Evolutionary conservation across 2,888 invertebrate genomes (phyloP).

Genomic region (Lasioglossum malachurum): DNA sequence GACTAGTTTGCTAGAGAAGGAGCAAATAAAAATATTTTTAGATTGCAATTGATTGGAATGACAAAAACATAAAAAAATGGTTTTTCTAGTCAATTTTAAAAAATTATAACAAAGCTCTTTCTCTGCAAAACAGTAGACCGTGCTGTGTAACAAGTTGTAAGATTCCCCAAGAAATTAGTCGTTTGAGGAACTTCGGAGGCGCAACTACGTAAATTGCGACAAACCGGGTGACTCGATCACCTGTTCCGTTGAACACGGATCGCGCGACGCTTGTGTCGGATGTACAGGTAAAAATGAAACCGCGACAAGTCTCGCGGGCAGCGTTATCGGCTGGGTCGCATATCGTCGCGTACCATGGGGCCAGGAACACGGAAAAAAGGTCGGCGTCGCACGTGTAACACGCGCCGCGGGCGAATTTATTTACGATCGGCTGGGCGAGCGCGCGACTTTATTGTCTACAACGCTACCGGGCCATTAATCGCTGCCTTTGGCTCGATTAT

Average conservation of each 20-base stretch:
- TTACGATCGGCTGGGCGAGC: slow-evolving; percentile 35
- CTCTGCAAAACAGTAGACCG: no score
- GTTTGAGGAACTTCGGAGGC: no score
- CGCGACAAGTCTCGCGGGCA: slow-evolving; percentile 24
- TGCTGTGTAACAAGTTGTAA: neutral
- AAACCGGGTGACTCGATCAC: neutral
- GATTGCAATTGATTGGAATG: no score
- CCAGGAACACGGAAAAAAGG: slow-evolving; percentile 20
- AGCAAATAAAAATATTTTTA: no score
- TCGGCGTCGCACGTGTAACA: neutral
- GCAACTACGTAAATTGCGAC: neutral
- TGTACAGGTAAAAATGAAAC: slow-evolving; percentile 17
- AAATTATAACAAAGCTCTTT: no score
- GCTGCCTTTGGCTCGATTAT: slow-evolving; percentile 39
- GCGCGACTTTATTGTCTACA: slow-evolving; percentile 53
- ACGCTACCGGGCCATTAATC: slow-evolving; percentile 49
- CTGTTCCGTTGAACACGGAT: neutral
- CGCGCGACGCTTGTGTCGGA: neutral
- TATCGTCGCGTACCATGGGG: neutral
- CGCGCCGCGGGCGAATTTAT: slow-evolving; percentile 31
- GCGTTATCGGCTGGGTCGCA: slow-evolving; percentile 20
- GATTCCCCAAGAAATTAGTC: neutral
- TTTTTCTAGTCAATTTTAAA: no score
- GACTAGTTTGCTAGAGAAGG: no score
- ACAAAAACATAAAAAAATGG: no score